Evolutionary conservation across 2,888 invertebrate genomes (phyloP).

Genomic region (Halictus quadricinctus): DNA sequence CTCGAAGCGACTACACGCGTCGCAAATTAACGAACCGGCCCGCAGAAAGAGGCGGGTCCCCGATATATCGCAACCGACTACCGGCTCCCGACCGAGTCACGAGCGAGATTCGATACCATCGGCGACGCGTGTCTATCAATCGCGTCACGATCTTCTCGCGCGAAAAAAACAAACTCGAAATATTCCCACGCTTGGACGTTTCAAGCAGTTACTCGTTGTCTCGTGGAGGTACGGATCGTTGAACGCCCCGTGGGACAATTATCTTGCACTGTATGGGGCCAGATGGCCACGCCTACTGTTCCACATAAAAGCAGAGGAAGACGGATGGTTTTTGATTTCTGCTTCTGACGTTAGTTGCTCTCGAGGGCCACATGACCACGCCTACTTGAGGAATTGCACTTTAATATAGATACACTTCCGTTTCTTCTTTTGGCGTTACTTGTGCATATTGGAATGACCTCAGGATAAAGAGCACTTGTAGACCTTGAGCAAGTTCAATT

Average conservation of each 20-base stretch:
- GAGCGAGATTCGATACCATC: background rate
- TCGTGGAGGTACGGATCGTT: background rate
- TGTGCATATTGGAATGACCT: too few relatives aligned
- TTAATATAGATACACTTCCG: too few relatives aligned
- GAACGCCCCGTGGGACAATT: background rate
- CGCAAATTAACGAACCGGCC: constrained; percentile 39
- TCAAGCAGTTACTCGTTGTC: background rate
- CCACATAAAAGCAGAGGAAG: background rate
- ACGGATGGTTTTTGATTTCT: background rate
- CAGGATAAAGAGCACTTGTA: too few relatives aligned
- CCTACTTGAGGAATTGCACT: too few relatives aligned
- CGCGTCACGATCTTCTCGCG: background rate
- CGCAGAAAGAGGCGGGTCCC: background rate
- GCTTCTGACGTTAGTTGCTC: background rate
- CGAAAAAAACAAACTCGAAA: background rate
- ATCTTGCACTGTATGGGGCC: background rate
- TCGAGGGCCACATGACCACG: background rate
- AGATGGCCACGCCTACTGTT: background rate
- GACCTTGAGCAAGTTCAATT: too few relatives aligned
- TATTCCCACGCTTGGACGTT: background rate
- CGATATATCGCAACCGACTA: background rate
- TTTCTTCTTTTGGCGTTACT: too few relatives aligned
- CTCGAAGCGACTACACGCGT: constrained; percentile 23
- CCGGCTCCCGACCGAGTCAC: background rate
- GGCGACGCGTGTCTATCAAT: background rate